Evolutionary conservation across 2,888 invertebrate species (phyloP), one percentile per base, ranked within the genome.

Genomic region (Drosophila emarginata): DNA sequence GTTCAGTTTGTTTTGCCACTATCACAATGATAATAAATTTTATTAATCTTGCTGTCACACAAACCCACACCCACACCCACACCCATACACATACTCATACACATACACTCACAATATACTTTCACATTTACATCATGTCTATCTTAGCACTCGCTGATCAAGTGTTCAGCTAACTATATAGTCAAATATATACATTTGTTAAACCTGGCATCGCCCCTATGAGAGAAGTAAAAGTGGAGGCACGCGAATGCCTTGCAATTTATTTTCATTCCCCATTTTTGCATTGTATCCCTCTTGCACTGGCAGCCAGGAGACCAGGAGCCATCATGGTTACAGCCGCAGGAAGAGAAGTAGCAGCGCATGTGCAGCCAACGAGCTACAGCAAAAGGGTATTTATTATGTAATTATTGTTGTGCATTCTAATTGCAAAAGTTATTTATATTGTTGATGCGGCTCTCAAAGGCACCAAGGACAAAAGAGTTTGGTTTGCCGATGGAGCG

Each of bases 21-120:
- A 84, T 84, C 87, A 71, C 87, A 77, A 78, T 80, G 87, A 84
- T 84, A 84, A 84, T 84, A 84, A 87, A 84, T 84, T 87, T 78
- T 84, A 84, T 84, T 84, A 84, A 84, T 84, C 84, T 81, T 50
- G 70, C 84, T 77, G 79, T 80, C 85, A 74, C 79, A 82, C 61
- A 65, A 39, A 6, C 37, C 15, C 7, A 9, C 40, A 18, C 45
- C 3, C 18, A 21, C 40, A 45, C 18, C 11, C 5, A 18, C 45
- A 40, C n/a, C n/a, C 15, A 45, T 52, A 61, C 61, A 59, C 64
- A 59, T n/a, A n/a, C n/a, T n/a, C 61, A 64, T 51, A 45, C 40
- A 39, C 15, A 23, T 36, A 2, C 12, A 14, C 40, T 26, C 26
- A 63, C n/a, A n/a, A n/a, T n/a, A n/a, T n/a, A n/a, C n/a, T n/a